Evolutionary conservation across 2,113 vertebrate genomes (phyloP).

Genomic region (Silurus meridionalis): DNA sequence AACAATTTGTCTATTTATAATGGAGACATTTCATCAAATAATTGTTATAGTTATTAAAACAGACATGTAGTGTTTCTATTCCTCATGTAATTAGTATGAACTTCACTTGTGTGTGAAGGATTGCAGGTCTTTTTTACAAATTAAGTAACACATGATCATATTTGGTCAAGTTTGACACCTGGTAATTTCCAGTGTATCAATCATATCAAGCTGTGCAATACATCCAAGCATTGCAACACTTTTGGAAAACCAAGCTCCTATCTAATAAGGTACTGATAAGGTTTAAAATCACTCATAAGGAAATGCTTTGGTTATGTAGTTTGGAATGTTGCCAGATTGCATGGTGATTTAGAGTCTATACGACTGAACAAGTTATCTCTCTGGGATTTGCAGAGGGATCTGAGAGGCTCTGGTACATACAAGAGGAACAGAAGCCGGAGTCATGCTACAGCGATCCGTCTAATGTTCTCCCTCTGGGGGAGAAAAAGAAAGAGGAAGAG

Average conservation of each 20-base stretch:
- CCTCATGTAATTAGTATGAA: too few relatives aligned
- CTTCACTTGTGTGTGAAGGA: neutral
- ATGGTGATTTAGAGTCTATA: neutral
- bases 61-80: too few relatives aligned
- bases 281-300: conserved; percentile 2
- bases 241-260: neutral
- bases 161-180: neutral
- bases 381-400: conserved; percentile 40
- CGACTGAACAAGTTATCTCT: conserved; percentile 28
- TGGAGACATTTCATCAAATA: neutral
- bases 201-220: neutral
- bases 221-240: neutral
- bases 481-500: neutral
- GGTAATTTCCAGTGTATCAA: neutral
- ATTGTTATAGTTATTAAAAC: neutral
- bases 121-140: neutral
- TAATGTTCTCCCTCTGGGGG: conserved; percentile 56
- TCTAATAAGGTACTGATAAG: conserved; percentile 13
- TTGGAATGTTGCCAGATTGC: neutral
- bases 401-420: conserved; percentile 34
- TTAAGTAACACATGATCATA: neutral
- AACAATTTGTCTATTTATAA: neutral
- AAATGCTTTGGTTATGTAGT: neutral
- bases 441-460: conserved; percentile 52
- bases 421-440: conserved; percentile 52